A percentile compares a stretch with the other conserved stretches of the same genome.
These are phyloP conservation scores for Limenitis arthemis DNA, from an alignment of 2,888 invertebrate genomes.

Conservation along the genomic window DNA sequence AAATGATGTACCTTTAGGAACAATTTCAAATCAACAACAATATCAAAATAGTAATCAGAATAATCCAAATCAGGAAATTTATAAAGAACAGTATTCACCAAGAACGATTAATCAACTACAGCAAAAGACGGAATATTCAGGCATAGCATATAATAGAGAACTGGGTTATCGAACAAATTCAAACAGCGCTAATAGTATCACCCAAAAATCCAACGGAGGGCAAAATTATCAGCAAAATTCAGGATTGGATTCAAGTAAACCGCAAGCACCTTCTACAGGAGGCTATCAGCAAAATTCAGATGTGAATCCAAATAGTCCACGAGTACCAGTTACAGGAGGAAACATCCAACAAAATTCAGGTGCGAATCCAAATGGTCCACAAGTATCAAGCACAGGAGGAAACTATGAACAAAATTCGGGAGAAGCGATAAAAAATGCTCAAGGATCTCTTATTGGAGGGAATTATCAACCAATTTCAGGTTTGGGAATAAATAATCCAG, in stretches of 20 bases:
- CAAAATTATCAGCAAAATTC: constrained; percentile 7
- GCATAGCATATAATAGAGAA: neutral
- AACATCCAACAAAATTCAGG: no score
- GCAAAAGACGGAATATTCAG: neutral
- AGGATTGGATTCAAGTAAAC: neutral
- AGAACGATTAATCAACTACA: neutral
- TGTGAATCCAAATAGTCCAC: neutral
- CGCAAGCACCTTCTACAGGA: neutral
- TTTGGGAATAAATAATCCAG: no score
- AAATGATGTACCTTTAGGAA: neutral
- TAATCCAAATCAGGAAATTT: neutral
- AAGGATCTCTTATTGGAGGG: no score
- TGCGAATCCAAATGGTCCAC: neutral
- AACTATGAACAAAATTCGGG: no score
- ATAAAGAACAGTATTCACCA: neutral
- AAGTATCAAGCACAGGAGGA: neutral
- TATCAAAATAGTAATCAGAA: neutral
- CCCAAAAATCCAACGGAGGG: neutral
- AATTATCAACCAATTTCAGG: neutral
- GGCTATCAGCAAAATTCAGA: neutral
- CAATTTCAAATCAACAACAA: neutral
- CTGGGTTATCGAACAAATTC: neutral
- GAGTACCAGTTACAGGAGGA: no score
- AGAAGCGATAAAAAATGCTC: no score
- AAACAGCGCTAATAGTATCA: neutral